phyloP scores from a whole-genome alignment of 2,888 invertebrate species.

The Sthenelais limicola region DNA sequence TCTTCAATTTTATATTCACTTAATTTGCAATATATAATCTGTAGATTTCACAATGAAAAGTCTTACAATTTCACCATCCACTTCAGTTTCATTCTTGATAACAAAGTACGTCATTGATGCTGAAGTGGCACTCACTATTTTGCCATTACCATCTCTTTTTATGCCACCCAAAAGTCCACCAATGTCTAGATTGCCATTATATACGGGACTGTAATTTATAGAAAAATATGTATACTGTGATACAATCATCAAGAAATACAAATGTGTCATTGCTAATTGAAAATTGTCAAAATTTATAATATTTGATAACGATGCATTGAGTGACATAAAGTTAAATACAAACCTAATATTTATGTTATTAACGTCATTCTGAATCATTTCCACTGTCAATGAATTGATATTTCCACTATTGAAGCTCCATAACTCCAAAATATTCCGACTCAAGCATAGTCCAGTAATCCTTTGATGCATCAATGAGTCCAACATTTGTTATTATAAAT shows the following conservation, averaged over 20 bases:
- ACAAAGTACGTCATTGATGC: neutral
- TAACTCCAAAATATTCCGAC: neutral
- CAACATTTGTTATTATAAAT: constrained; percentile 18
- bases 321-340: too few species aligned
- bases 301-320: too few species aligned
- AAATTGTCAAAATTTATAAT: too few species aligned
- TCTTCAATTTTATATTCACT: too few species aligned
- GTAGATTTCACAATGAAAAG: too few species aligned
- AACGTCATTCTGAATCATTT: neutral
- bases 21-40: too few species aligned
- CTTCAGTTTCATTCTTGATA: neutral
- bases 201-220: neutral
- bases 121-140: neutral
- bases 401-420: neutral
- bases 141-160: neutral
- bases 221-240: too few species aligned
- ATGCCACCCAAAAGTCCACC: neutral
- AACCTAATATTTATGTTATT: neutral
- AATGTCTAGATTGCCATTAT: neutral
- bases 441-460: too few species aligned
- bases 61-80: neutral
- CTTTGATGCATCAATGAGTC: too few species aligned
- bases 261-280: too few species aligned
- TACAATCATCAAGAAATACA: too few species aligned
- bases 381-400: neutral